Evolutionary conservation across 2,113 vertebrate species (phyloP).

Genomic region (Mesitornis unicolor): DNA sequence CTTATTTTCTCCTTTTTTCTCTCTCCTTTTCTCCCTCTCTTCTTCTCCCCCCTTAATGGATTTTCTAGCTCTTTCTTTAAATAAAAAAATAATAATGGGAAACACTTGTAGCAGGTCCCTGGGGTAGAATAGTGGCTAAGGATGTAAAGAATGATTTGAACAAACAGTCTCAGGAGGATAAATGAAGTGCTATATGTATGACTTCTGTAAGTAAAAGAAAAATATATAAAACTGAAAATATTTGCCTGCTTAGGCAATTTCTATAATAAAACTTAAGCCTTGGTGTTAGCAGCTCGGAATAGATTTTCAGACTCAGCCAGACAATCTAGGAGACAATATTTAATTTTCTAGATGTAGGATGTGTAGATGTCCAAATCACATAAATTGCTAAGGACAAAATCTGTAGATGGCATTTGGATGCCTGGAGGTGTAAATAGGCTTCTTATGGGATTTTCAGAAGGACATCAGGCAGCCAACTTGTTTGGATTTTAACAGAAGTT

Average conservation of each 20-base stretch:
- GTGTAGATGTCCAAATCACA: background rate
- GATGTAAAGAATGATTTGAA: constrained; percentile 36
- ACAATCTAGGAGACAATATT: background rate
- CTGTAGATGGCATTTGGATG: background rate
- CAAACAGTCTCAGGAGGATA: constrained; percentile 57
- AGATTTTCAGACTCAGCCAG: background rate
- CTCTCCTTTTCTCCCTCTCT: background rate
- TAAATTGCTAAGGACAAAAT: background rate
- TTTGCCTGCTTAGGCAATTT: constrained; percentile 55
- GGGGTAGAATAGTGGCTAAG: constrained; percentile 30
- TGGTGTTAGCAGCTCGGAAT: background rate
- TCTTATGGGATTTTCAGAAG: background rate
- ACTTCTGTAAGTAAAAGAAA: constrained; percentile 23
- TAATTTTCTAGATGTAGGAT: background rate
- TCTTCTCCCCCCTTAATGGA: background rate
- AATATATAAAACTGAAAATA: constrained; percentile 35
- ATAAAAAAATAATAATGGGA: constrained; percentile 39
- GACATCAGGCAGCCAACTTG: background rate
- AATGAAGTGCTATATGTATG: constrained; percentile 24
- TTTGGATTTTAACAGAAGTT: background rate
- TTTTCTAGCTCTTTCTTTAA: constrained; percentile 35
- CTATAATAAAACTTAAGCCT: constrained; percentile 10
- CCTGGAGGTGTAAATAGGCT: background rate
- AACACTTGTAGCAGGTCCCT: constrained; percentile 6
- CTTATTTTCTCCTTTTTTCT: background rate